phyloP scores from a whole-genome alignment of 2,113 vertebrate genomes.

The Burhinus bistriatus region DNA sequence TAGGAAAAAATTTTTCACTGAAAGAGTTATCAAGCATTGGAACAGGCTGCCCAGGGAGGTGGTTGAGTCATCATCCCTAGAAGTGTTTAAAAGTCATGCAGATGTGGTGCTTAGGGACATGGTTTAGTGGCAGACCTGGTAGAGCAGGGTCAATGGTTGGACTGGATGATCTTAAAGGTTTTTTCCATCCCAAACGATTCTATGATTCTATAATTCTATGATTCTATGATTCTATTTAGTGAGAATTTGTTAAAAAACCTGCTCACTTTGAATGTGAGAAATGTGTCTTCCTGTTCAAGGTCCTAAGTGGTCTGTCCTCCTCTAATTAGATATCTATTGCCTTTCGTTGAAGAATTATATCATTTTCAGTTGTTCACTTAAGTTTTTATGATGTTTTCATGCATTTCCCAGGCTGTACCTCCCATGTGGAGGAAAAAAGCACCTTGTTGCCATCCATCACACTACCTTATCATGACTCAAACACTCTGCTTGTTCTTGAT shows the following conservation, averaged over 20 bases:
- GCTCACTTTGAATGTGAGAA: not conserved
- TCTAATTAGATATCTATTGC: not conserved
- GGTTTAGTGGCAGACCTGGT: too few species aligned
- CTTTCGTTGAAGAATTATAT: not conserved
- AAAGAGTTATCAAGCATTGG: too few species aligned
- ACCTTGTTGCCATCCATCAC: not conserved
- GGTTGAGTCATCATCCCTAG: too few species aligned
- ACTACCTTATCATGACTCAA: not conserved
- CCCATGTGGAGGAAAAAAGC: not conserved
- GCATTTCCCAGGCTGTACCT: not conserved
- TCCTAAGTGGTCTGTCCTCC: fast-evolving
- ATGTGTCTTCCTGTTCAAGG: not conserved
- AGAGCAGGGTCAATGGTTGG: too few species aligned
- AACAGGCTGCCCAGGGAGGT: too few species aligned
- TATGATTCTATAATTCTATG: too few species aligned
- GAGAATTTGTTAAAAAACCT: not conserved
- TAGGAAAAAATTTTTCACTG: too few species aligned
- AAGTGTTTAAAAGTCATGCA: too few species aligned
- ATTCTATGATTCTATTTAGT: not conserved
- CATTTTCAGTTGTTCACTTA: not conserved
- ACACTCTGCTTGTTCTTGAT: not conserved
- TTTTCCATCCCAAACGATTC: too few species aligned
- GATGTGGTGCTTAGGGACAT: too few species aligned
- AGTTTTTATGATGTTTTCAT: not conserved
- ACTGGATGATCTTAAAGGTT: too few species aligned